phyloP scores from a whole-genome alignment of 2,113 vertebrate species.

The Sapajus apella region DNA sequence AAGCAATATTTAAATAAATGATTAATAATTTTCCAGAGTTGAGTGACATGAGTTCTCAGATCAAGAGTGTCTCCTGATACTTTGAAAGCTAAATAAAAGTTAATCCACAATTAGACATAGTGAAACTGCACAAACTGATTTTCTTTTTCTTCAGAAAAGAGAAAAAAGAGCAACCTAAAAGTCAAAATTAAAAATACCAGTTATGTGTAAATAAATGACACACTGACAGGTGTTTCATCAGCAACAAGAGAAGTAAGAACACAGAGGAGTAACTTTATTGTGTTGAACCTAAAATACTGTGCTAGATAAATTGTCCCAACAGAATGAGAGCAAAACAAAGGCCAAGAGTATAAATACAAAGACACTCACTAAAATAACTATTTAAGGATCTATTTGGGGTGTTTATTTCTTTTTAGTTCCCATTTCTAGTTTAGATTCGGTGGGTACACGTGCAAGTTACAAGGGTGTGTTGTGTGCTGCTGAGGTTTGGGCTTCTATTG shows the following conservation, averaged over 20 bases:
- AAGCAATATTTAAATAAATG: constrained; percentile 25
- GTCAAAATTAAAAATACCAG: not conserved
- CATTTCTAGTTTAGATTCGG: too few relatives aligned
- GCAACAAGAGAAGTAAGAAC: not conserved
- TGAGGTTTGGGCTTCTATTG: too few relatives aligned
- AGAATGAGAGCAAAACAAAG: constrained; percentile 18
- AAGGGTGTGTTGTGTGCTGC: too few relatives aligned
- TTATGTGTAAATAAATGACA: not conserved
- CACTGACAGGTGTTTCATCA: not conserved
- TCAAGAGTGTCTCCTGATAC: not conserved
- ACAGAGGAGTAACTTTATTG: not conserved
- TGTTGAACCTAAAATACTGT: not conserved
- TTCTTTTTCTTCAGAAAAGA: not conserved
- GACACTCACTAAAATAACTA: not conserved
- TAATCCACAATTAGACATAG: not conserved
- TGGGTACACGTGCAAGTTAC: too few relatives aligned
- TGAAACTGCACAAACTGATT: not conserved
- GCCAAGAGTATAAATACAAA: not conserved
- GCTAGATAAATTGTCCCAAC: not conserved
- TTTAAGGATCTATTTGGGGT: not conserved
- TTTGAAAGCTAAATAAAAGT: not conserved
- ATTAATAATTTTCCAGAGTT: not conserved
- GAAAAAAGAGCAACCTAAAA: not conserved
- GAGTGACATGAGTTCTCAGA: not conserved
- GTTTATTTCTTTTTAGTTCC: too few relatives aligned